Evolutionary conservation across 2,113 vertebrate genomes (phyloP), one percentile per base, ranked within the genome.

Genomic region (Genyomyrus donnyi): DNA sequence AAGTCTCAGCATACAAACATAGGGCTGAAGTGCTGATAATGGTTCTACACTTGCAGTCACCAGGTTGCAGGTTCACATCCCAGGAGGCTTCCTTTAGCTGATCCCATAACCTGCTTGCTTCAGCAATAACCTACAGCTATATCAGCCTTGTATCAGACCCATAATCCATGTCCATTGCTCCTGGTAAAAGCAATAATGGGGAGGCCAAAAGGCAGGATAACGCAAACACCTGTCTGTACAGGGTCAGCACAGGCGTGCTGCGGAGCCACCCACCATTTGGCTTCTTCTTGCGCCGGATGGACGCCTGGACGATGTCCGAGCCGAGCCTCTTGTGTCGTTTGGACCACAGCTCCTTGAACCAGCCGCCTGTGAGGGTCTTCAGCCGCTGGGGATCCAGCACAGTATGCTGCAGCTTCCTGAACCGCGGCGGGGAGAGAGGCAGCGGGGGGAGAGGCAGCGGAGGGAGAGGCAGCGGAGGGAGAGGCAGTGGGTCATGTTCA

Each of bases 311-410:
- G 0, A 99, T 96, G 91, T 98, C 97, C 0, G 95, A 94, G 85
- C 96, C 97, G 0, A 96, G 94, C 13, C 88, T 94, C n/a, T 84
- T 91, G 91, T 98, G 97, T 1, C 98, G 95, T 88, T 96, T 97
- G 91, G 95, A 93, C 0, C 96, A 93, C 56, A 95, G 95, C 24
- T 98, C 97, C 0, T 93, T 94, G 94, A 99, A 99, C 98, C 98
- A 99, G 3, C 96, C 95, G 0, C 98, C 98, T 0, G 97, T 97
- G 88, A 97, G 95, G 56, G 90, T 92, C 92, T 95, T 95, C 92
- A 99, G 94, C 90, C 90, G 95, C 13, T 39, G 53, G 0, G 95
- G 96, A 90, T 99, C 97, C 3, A 92, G 94, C 91, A 96, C 93
- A 0, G 94, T 96, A 93, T 96, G 91, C 66, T 96, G 93, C 62